phyloP scores from a whole-genome alignment of 2,113 vertebrate genomes.

The Zosterops hypoxanthus region DNA sequence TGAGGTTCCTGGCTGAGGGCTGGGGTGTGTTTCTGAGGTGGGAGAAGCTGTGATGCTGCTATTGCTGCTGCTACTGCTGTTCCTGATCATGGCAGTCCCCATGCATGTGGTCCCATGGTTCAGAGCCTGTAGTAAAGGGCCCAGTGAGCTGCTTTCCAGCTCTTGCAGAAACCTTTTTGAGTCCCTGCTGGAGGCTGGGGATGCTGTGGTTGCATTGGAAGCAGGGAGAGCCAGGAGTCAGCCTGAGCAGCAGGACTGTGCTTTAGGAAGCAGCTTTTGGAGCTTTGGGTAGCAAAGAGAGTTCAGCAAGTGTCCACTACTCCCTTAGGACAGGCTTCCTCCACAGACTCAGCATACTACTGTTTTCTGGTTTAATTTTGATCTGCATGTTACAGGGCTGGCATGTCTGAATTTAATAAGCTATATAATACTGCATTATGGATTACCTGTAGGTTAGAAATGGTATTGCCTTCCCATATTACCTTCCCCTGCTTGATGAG shows the following conservation, averaged over 20 bases:
- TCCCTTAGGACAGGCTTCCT: not conserved
- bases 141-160: not conserved
- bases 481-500: slow-evolving; percentile 46
- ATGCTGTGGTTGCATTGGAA: not conserved
- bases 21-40: not conserved
- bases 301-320: not conserved
- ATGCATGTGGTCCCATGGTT: not conserved
- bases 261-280: not conserved
- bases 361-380: not conserved
- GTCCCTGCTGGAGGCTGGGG: not conserved
- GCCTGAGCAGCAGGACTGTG: not conserved
- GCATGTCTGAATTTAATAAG: slow-evolving; percentile 27
- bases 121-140: not conserved
- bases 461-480: not conserved
- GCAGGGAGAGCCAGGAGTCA: not conserved
- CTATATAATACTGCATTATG: not conserved
- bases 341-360: not conserved
- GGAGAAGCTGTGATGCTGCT: not conserved
- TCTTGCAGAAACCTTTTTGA: not conserved
- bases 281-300: not conserved
- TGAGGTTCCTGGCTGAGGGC: not conserved
- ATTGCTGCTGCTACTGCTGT: not conserved
- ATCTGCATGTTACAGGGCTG: slow-evolving; percentile 58
- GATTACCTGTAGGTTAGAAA: not conserved
- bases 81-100: accelerated